phyloP scores from a whole-genome alignment of 2,797 vertebrate genomes.

The Myiotriccus ornatus region DNA sequence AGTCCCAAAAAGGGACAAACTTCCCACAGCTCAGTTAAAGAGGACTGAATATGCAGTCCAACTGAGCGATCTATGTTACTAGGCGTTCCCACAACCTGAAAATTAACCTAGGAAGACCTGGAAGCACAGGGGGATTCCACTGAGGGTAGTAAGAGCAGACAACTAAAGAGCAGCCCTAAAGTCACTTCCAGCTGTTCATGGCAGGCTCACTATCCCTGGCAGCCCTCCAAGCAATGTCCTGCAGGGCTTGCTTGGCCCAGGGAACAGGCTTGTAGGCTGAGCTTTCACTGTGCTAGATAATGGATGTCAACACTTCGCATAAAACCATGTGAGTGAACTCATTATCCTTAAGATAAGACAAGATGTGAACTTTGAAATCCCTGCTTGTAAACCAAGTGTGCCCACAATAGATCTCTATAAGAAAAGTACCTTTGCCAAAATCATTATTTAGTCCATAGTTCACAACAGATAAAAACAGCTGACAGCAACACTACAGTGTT shows the following conservation, averaged over 20 bases:
- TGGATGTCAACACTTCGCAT: constrained; percentile 10
- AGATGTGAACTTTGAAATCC: constrained; percentile 57
- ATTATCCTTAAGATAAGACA: constrained; percentile 49
- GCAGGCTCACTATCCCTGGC: neutral
- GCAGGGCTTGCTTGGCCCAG: neutral
- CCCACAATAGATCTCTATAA: neutral
- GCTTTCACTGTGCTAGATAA: neutral
- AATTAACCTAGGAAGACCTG: neutral
- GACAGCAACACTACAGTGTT: neutral
- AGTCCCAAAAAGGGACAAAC: neutral
- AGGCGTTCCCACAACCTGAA: neutral
- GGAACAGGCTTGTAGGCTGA: neutral
- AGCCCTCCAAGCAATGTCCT: neutral
- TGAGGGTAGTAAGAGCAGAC: neutral
- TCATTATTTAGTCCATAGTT: constrained; percentile 5
- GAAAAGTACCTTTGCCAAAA: neutral
- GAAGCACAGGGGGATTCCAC: neutral
- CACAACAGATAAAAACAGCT: neutral
- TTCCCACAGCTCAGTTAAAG: neutral
- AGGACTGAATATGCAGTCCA: neutral
- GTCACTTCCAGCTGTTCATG: neutral
- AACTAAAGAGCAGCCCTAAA: neutral
- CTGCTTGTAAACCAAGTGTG: neutral
- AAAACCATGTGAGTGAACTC: neutral
- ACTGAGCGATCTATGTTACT: fast-evolving